Conservation (phyloP, 2,888 invertebrate species). For the Bibio marci region DNA sequence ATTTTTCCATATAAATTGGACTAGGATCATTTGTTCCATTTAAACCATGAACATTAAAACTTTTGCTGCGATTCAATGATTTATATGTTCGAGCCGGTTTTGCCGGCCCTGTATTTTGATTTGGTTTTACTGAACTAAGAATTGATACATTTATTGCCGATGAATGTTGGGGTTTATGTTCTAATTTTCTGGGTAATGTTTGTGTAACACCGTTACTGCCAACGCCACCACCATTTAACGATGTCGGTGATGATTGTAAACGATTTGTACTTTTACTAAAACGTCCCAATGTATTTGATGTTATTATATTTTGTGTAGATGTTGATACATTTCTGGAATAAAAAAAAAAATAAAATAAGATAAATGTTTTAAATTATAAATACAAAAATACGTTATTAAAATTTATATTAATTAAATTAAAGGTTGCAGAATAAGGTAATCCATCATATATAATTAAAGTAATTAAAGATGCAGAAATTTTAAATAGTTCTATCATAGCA, state of each 20-base stretch:
- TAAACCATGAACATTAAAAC: constrained; percentile 62
- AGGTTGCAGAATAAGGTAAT: background rate
- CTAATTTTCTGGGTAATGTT: constrained; percentile 54
- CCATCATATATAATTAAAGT: no score
- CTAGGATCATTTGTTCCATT: constrained; percentile 31
- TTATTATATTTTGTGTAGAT: constrained; percentile 11
- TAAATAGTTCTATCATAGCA: no score
- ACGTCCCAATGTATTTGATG: constrained; percentile 55
- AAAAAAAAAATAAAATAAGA: background rate
- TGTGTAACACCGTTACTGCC: constrained; percentile 31
- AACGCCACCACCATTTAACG: constrained; percentile 12
- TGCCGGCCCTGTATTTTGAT: constrained; percentile 39
- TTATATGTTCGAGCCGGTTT: constrained; percentile 69
- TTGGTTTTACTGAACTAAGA: constrained; percentile 34
- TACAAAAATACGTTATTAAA: no score
- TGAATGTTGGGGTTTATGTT: constrained; percentile 25
- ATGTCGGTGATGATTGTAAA: constrained; percentile 35
- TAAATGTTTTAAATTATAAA: no score
- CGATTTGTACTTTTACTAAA: constrained; percentile 70
- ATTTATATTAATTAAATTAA: no score
- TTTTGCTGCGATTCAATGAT: constrained; percentile 63
- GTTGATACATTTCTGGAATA: background rate
- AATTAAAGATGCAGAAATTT: no score
- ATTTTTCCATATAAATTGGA: constrained; percentile 27
- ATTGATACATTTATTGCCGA: constrained; percentile 51